Evolutionary conservation across 2,888 invertebrate genomes (phyloP), one percentile per base, ranked within the genome.

Genomic region (Volucella inflata): DNA sequence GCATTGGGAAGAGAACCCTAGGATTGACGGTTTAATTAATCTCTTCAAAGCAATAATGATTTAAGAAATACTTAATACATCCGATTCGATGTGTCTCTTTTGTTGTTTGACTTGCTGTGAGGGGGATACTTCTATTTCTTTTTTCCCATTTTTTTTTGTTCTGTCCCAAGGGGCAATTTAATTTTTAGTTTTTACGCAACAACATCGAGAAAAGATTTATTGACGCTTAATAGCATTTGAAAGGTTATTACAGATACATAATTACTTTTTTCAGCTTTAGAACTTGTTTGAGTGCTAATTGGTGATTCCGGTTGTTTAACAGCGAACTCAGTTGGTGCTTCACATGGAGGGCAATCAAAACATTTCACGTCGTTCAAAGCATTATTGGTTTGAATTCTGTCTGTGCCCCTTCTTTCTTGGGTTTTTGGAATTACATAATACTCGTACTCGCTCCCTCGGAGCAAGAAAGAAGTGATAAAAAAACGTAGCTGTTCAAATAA

Each of bases 221-320:
- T 42, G 57, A 55, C 21, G 46, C 55, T 68, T 68, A 57, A 68
- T 48, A 12, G 57, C n/a, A 36, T 14, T 12, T 30, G 46, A 68
- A 57, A 38, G 36, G 38, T 68, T 57, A 46, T 55, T 46, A 55
- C 55, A 57, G 57, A 68, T 30, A 46, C 55, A 57, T 68, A 68
- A 68, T 68, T 55, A 17, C 55, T 68, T 57, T 68, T 16, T 12
- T 12, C 21, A 30, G 44, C 40, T 53, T n/a, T 14, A 68, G 68
- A 68, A 68, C 68, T 68, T 46, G 57, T 55, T 68, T 68, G 68
- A 36, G 40, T 68, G 57, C 11, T 36, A 44, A 44, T 17, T 55
- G 53, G 30, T 55, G 55, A 53, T 59, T 59, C 42, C 55, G 30
- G 30, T 30, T 11, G 1, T 64, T 62, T 74, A 36, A 64, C 44